Evolutionary conservation across 1,140 invertebrate species (phyloP), one percentile per base, ranked within the genome.

Genomic region (Stegodyphus dumicola): DNA sequence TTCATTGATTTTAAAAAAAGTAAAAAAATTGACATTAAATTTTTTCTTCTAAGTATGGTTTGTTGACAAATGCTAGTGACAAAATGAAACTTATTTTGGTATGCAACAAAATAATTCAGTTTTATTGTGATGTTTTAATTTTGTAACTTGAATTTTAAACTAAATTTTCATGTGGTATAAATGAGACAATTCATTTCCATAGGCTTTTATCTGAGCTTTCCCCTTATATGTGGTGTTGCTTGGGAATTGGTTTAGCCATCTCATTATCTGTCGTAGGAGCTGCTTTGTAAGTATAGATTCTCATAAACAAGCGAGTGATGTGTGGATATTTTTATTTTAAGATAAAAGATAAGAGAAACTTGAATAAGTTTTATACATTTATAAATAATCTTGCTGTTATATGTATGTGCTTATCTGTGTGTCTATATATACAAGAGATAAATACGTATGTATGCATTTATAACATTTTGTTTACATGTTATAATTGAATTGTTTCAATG

Each of bases 231-330:
- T 99, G 97, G 97, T 95, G 94, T 56, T 93, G 94, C 69, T 91
- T 98, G 87, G 98, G 98, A 49, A 96, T 99, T 88, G 97, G 95
- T 49, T 92, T 99, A 6, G 93, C 97, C 1, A 98, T 99, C 33
- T 93, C 98, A 5, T 91, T 99, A 48, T 99, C 97, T 15, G 98
- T 99, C 11, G 96, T 99, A 78, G 98, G 98, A 81, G 98, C 98
- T 87, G 98, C 98, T 86, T 93, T 97, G 94, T 95, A 92, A 93
- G 93, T 88, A 75, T 69, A 17, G 52, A 33, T 33, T 33, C 1
- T 33, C 33, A 33, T 33, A 33, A 33, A 33, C 33, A 33, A 33
- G 3, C 1, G 33, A 33, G 33, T 33, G 33, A 33, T 33, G 33
- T 33, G n/a, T n/a, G n/a, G n/a, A n/a, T n/a, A n/a, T n/a, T n/a